Base-by-base conservation (phyloP, 2,113 vertebrate genomes). In the Pampusana beccarii region DNA sequence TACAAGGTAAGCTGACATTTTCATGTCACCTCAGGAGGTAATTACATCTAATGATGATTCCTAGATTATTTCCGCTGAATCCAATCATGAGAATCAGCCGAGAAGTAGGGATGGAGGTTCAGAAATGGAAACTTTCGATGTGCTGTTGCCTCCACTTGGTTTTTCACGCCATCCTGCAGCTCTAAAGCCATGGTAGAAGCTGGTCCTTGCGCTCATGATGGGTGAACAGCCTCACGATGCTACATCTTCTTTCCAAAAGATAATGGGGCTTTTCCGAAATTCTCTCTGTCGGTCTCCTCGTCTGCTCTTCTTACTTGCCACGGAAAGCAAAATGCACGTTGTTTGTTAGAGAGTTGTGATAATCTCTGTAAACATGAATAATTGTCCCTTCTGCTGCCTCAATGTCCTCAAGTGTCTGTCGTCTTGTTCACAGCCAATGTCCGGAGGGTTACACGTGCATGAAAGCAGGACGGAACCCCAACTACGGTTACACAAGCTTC, bases 401-500 rank as follows among this genome's bases (percentile, higher is more conserved):
- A 20, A 5, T 54, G 50, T 46, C 64, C 53, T 90, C 74, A 94
- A 2, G 31, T 7, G 50, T 40, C 67, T 75, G 2, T 23, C 14
- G 19, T 97, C 86, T 72, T 86, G 71, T 90, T 54, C 93, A 10
- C 97, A 99, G 99, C 13, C 98, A 98, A 92, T 99, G 99, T 86
- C 99, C 99, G 4, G 99, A 99, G 96, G 99, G 99, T 2, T 99
- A 98, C 93, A 98, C 92, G 0, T 99, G 99, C 95, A 99, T 99
- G 99, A 99, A 99, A 93, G 99, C 99, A 11, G 99, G 99, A 79
- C 98, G 98, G 96, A 99, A 99, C 97, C 99, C 99, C 23, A 99
- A 99, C 98, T 99, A 99, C 3, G 99, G 99, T 28, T 99, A 99
- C 97, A 99, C 99, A 6, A 99, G 99, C 97, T 99, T 99, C 33